Base-by-base conservation (phyloP, 37 sponge, comb jelly and placozoan species). In the Cladorhizidae sp. region DNA sequence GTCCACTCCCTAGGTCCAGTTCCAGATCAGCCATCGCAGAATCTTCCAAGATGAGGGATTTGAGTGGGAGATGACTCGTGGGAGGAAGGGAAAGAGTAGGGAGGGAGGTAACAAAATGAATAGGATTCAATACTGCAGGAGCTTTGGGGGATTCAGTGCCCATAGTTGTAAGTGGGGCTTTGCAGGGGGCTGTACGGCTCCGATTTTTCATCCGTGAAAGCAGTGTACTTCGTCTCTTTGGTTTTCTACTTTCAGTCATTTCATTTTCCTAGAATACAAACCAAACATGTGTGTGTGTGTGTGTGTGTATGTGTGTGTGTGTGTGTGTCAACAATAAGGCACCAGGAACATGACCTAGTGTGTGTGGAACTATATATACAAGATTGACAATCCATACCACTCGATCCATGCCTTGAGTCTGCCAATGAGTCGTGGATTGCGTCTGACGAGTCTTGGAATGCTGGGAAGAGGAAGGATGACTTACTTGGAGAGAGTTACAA, bases 131-230 rank as follows among this genome's bases (percentile, higher is more conserved):
- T 45, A 9, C 49, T 9, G 8, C 9, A 9, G 49, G 49, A 45
- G 9, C 49, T 5, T 5, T 9, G 49, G 5, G 5, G 49, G 49
- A 45, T 45, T 45, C 49, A 45, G 5, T 45, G 49, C 5, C 49
- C 49, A 5, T 12, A 12, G 49, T 45, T 45, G 49, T 45, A 5
- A 9, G 5, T 9, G 5, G 49, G 9, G 49, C 5, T 45, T 5
- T 45, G 5, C 5, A 45, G 43, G 74, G 84, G 21, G 57, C 68
- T 35, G 65, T 83, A 41, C 49, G 65, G 37, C 67, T 75, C 6
- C 84, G 67, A 54, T 67, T 75, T 57, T 83, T 83, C 18, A 83
- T 57, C 32, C 84, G 40, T 23, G 84, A 68, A 8, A 83, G 68
- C 9, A 83, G 72, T 71, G 29, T 81, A 15, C 26, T 67, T 1